These are phyloP conservation scores for Pterobdella sp. DNA, from an alignment of 2,888 invertebrate genomes.

Conservation along the genomic window DNA sequence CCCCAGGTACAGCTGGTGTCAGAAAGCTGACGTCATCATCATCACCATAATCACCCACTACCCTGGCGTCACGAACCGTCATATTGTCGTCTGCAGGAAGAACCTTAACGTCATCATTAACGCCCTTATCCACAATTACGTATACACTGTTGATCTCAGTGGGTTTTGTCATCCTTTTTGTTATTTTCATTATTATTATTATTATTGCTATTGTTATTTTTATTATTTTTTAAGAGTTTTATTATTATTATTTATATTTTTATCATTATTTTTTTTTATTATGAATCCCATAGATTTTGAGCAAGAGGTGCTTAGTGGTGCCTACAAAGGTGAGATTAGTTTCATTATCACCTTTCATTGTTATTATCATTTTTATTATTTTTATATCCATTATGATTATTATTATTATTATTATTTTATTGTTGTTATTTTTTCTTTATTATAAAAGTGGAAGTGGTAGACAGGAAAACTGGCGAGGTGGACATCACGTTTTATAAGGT, in stretches of 20 bases:
- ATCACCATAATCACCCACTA: conserved; percentile 52
- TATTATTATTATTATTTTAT: conserved; percentile 3
- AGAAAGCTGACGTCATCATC: conserved; percentile 46
- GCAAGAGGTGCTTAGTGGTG: no score
- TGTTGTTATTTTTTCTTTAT: background rate
- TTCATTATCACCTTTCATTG: background rate
- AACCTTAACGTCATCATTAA: conserved; percentile 17
- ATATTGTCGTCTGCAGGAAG: conserved; percentile 42
- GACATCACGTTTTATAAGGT: no score
- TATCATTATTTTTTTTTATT: no score
- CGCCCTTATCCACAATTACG: conserved; percentile 41
- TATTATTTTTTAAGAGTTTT: no score
- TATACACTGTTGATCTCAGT: conserved; percentile 44
- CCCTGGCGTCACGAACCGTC: conserved; percentile 42
- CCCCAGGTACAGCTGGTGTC: conserved; percentile 53
- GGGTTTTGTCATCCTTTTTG: conserved; percentile 26
- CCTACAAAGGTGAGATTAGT: no score
- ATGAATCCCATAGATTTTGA: no score
- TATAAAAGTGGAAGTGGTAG: background rate
- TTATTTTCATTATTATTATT: no score
- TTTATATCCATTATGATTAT: background rate
- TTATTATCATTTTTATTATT: background rate
- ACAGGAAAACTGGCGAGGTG: no score
- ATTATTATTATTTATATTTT: no score
- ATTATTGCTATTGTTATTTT: no score